Percentiles rank a stretch among this genome's conserved stretches.
These are phyloP conservation scores for Montipora cactus DNA, from an alignment of 64 coral and sea anemone species.

Conservation along the genomic window DNA sequence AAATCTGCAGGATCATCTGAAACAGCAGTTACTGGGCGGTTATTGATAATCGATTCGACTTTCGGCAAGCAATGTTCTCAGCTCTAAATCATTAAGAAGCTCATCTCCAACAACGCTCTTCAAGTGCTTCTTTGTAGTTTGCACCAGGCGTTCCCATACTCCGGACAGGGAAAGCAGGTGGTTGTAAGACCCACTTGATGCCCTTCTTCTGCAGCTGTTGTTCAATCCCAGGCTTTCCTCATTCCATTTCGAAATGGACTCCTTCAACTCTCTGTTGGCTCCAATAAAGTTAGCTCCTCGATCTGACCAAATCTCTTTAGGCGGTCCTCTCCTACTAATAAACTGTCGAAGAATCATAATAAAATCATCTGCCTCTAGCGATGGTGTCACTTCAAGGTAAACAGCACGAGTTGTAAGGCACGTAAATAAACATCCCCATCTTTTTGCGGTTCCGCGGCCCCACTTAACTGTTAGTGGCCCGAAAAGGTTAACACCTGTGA, in stretches of 20 bases:
- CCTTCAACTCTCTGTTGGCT: not conserved
- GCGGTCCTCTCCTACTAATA: too few species aligned
- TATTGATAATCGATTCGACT: not conserved
- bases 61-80: too few species aligned
- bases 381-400: conserved; percentile 66
- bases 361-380: conserved; percentile 64
- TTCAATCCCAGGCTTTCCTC: not conserved
- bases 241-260: too few species aligned
- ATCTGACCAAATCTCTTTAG: too few species aligned
- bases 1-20: conserved; percentile 14
- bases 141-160: too few species aligned
- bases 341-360: too few species aligned
- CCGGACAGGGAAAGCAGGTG: too few species aligned
- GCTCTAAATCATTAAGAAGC: too few species aligned
- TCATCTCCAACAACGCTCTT: too few species aligned
- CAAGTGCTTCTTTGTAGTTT: too few species aligned
- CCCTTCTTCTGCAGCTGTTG: not conserved
- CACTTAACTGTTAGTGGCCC: conserved; percentile 65
- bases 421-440: conserved; percentile 79
- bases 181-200: not conserved
- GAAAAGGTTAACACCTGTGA: conserved; percentile 66
- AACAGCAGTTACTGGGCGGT: not conserved
- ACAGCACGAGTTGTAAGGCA: conserved; percentile 74
- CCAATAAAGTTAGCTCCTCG: not conserved
- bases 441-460: conserved; percentile 56